Evolutionary conservation across 1,140 invertebrate genomes (phyloP).

Genomic region (Neoseiulus cucumeris): DNA sequence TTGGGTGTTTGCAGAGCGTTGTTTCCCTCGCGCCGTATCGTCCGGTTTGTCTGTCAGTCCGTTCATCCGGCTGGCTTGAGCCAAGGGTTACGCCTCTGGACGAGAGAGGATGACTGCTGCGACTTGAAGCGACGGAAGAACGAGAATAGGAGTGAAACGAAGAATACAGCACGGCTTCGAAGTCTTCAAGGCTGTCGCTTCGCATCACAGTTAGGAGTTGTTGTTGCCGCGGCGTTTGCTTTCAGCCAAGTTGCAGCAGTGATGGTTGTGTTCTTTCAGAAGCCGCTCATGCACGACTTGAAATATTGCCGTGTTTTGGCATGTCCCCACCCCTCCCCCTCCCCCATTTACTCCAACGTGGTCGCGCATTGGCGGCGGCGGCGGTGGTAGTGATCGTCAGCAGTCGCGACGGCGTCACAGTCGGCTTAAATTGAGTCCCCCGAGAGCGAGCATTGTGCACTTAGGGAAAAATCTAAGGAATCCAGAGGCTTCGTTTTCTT

Average conservation of each 20-base stretch:
- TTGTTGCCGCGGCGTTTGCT: no score
- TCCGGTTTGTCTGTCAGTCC: no score
- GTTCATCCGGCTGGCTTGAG: no score
- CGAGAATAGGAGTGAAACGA: no score
- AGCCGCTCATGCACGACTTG: background rate
- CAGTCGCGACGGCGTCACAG: background rate
- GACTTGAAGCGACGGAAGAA: no score
- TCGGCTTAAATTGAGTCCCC: background rate
- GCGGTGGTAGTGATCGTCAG: background rate
- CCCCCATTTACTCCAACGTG: no score
- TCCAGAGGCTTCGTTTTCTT: background rate
- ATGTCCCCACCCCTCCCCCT: background rate
- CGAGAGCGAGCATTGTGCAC: background rate
- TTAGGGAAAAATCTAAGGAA: conserved; percentile 6
- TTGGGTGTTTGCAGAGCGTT: no score
- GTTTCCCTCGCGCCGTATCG: no score
- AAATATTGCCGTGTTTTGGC: conserved; percentile 10
- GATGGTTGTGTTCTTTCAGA: background rate
- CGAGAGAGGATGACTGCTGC: no score
- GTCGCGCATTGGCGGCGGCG: background rate
- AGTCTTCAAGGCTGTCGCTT: background rate
- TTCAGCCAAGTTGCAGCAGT: no score
- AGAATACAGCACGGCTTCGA: no score
- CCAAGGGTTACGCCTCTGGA: no score
- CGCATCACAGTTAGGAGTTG: background rate